Conservation (phyloP, 2,113 vertebrate species). For the Spilogale gracilis region DNA sequence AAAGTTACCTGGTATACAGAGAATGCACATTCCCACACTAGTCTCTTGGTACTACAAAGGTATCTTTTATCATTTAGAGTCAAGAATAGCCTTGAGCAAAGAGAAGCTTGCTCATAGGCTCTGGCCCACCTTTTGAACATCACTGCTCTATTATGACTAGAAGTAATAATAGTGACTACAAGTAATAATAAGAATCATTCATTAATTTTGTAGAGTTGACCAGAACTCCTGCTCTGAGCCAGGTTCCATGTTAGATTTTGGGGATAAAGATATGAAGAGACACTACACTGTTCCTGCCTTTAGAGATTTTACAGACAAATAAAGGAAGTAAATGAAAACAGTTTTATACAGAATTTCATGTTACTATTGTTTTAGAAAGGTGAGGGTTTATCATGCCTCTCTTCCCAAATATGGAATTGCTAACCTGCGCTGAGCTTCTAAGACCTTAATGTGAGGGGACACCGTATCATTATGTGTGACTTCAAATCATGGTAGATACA, state of each 20-base stretch:
- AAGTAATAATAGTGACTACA: background rate
- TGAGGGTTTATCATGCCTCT: background rate
- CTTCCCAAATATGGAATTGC: background rate
- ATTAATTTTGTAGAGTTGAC: background rate
- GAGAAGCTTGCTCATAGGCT: background rate
- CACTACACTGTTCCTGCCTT: background rate
- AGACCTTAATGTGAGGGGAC: background rate
- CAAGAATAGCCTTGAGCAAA: constrained; percentile 1
- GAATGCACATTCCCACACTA: background rate
- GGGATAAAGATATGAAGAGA: background rate
- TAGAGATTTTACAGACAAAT: background rate
- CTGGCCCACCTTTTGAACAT: background rate
- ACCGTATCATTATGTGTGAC: background rate
- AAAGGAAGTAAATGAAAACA: background rate
- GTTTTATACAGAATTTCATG: background rate
- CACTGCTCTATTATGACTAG: background rate
- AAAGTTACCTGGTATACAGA: background rate
- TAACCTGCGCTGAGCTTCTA: background rate
- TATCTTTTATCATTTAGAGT: background rate
- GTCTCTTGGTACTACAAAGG: background rate
- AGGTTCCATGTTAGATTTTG: background rate
- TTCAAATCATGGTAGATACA: constrained; percentile 36
- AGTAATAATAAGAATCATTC: background rate
- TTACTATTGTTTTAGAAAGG: background rate
- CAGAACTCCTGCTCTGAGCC: background rate